phyloP scores from a whole-genome alignment of 1,140 invertebrate genomes.

The Panulirus ornatus region DNA sequence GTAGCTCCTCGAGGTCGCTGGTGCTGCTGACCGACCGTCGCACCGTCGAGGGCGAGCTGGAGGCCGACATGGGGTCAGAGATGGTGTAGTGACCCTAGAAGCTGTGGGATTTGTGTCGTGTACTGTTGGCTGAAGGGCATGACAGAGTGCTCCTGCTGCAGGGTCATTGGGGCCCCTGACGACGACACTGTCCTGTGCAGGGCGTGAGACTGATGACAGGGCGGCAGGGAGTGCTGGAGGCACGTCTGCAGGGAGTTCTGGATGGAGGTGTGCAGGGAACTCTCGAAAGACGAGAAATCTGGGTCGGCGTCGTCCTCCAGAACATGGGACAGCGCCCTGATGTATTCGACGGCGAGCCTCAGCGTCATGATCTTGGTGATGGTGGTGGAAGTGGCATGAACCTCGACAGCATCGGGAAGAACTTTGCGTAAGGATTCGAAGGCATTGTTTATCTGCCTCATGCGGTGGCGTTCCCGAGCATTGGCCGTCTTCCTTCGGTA shows the following conservation, averaged over 20 bases:
- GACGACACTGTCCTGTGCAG: neutral
- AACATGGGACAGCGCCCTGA: constrained; percentile 37
- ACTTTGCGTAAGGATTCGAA: constrained; percentile 87
- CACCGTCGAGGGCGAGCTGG: constrained; percentile 17
- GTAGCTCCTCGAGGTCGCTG: constrained; percentile 50
- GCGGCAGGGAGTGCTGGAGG: constrained; percentile 11
- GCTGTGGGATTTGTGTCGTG: neutral
- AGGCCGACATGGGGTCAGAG: constrained; percentile 18
- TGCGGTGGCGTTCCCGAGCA: constrained; percentile 88
- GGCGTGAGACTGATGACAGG: neutral
- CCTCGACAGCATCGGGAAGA: constrained; percentile 81
- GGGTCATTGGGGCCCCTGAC: neutral
- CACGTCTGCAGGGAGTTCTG: constrained; percentile 12
- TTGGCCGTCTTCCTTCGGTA: constrained; percentile 93
- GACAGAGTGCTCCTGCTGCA: neutral
- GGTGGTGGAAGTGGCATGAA: constrained; percentile 33
- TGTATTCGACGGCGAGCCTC: constrained; percentile 46
- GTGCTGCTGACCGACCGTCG: constrained; percentile 49
- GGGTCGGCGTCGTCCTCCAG: constrained; percentile 37
- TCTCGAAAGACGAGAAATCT: neutral
- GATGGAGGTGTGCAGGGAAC: constrained; percentile 22
- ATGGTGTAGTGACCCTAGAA: constrained; percentile 4
- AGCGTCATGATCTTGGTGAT: constrained; percentile 58
- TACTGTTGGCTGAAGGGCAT: neutral
- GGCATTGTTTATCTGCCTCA: constrained; percentile 92